phyloP scores from a whole-genome alignment of 2,888 invertebrate genomes.

The Sclerodermus sp. region DNA sequence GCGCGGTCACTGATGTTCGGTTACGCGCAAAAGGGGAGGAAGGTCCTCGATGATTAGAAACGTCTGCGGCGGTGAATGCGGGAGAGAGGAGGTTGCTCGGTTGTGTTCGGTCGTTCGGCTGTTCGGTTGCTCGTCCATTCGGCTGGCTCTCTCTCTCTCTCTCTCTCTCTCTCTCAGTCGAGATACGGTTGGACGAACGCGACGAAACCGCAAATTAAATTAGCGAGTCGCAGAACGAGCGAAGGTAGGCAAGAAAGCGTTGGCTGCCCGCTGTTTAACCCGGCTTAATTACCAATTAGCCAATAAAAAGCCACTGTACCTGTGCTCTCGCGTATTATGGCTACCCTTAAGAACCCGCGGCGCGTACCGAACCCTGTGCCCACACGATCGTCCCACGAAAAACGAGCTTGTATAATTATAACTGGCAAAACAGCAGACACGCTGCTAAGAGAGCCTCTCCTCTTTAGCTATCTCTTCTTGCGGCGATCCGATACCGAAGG shows the following conservation, averaged over 20 bases:
- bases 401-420: constrained; percentile 52
- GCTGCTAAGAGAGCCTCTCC: constrained; percentile 32
- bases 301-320: constrained; percentile 48
- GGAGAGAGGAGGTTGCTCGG: too few species aligned
- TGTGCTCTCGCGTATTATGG: constrained; percentile 37
- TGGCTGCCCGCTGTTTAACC: constrained; percentile 52
- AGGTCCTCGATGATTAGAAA: too few species aligned
- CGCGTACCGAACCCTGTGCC: constrained; percentile 26
- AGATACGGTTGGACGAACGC: constrained; percentile 37
- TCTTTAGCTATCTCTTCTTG: constrained; percentile 22
- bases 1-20: too few species aligned
- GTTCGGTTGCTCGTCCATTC: too few species aligned
- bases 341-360: constrained; percentile 26
- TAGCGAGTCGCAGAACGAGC: constrained; percentile 48
- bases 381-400: constrained; percentile 40
- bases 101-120: too few species aligned
- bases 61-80: too few species aligned
- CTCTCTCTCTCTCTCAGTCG: too few species aligned
- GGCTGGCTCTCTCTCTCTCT: neutral
- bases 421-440: constrained; percentile 48
- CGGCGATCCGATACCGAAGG: too few species aligned
- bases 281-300: constrained; percentile 55
- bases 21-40: too few species aligned
- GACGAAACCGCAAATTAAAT: constrained; percentile 57
- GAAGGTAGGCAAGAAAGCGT: constrained; percentile 50